Conservation (phyloP, 2,113 vertebrate species). For the Oceanodroma tethys region DNA sequence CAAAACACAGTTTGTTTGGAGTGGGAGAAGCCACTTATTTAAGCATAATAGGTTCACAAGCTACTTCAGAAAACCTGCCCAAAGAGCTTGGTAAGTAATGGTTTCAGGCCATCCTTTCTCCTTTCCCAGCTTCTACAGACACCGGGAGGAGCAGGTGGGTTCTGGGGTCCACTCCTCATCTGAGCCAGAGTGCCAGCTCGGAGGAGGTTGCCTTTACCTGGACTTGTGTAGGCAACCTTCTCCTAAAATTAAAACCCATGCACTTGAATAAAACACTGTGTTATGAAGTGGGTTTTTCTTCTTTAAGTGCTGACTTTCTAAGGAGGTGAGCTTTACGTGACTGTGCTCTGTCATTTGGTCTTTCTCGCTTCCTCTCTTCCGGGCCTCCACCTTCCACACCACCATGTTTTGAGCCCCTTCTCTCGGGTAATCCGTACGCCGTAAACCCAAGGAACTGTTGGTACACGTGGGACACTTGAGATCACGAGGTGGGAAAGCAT, state of each 20-base stretch:
- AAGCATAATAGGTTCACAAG: not conserved
- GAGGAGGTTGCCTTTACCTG: not conserved
- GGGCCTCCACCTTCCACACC: not conserved
- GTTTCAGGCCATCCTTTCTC: not conserved
- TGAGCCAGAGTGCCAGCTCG: accelerated
- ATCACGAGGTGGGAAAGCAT: not conserved
- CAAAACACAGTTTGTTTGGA: not conserved
- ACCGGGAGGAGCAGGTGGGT: not conserved
- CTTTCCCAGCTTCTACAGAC: not conserved
- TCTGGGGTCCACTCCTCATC: not conserved
- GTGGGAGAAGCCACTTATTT: not conserved
- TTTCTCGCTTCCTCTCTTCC: not conserved
- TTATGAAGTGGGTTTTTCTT: not conserved
- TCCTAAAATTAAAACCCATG: not conserved
- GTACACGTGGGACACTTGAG: accelerated
- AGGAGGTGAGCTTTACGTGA: not conserved
- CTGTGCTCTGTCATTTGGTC: not conserved
- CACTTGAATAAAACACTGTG: not conserved
- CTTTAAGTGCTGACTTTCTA: not conserved
- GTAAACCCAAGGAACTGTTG: not conserved
- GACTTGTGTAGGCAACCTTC: not conserved
- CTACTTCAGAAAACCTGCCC: not conserved
- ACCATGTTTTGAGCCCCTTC: not conserved
- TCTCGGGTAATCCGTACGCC: accelerated
- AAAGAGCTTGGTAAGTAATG: not conserved